Percentiles rank a stretch among this genome's conserved stretches.
These are phyloP conservation scores for Tortricodes alternella DNA, from an alignment of 2,888 invertebrate genomes.

Conservation along the genomic window DNA sequence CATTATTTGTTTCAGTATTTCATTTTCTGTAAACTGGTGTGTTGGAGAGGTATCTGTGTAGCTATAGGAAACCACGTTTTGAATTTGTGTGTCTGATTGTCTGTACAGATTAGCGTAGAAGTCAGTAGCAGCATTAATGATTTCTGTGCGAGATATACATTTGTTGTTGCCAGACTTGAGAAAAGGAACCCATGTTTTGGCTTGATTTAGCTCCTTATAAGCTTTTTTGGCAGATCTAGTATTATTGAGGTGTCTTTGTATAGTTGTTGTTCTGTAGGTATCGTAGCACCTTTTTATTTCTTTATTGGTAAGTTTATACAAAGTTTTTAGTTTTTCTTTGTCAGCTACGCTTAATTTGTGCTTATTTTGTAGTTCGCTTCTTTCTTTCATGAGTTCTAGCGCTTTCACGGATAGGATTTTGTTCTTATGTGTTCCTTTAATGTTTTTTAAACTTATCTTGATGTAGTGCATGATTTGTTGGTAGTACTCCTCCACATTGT, in stretches of 20 bases:
- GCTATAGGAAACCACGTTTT: no score
- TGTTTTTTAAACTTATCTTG: conserved; percentile 22
- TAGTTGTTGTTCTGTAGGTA: background rate
- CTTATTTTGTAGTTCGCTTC: conserved; percentile 33
- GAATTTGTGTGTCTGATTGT: conserved; percentile 2
- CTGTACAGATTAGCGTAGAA: conserved; percentile 31
- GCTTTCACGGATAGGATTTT: conserved; percentile 29
- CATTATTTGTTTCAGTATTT: conserved; percentile 33
- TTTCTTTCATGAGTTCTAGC: conserved; percentile 33
- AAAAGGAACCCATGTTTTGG: conserved; percentile 26
- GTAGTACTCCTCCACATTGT: conserved; percentile 23
- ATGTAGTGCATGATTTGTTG: conserved; percentile 27
- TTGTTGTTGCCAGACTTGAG: conserved; percentile 16
- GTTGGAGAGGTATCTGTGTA: background rate
- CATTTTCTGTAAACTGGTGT: conserved; percentile 24
- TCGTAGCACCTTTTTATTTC: conserved; percentile 24
- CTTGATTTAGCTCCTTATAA: background rate
- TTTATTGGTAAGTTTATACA: conserved; percentile 34
- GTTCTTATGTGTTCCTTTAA: conserved; percentile 27
- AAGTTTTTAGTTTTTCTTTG: conserved; percentile 30
- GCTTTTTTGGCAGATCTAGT: background rate
- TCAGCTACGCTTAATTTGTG: conserved; percentile 23
- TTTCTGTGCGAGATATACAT: conserved; percentile 4
- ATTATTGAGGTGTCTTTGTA: background rate
- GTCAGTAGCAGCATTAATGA: conserved; percentile 32